These are phyloP conservation scores for Polypterus senegalus DNA, from an alignment of 2,113 vertebrate species.

Conservation along the genomic window DNA sequence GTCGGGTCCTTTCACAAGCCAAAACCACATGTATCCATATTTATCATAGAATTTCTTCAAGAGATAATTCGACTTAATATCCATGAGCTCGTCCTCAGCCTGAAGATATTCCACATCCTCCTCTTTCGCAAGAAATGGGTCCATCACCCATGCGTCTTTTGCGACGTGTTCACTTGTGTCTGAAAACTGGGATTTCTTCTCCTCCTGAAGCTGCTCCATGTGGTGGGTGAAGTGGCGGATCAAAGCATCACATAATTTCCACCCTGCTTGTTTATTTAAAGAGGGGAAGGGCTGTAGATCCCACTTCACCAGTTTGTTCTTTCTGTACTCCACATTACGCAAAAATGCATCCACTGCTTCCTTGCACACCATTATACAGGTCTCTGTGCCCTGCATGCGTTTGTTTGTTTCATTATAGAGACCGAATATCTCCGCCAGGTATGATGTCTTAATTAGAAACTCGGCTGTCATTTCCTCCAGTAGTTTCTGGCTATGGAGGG, in stretches of 20 bases:
- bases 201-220: conserved; percentile 4
- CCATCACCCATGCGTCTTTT: conserved; percentile 10
- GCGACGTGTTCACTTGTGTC: not conserved
- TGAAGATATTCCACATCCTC: conserved; percentile 11
- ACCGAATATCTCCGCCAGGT: conserved; percentile 5
- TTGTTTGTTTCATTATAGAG: conserved; percentile 7
- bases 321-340: conserved; percentile 2
- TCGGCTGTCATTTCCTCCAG: conserved; percentile 9
- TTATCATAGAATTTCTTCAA: no score
- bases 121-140: conserved; percentile 5
- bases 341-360: conserved; percentile 5
- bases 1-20: no score
- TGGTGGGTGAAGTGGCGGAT: conserved; percentile 2
- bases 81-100: no score
- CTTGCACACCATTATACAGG: not conserved
- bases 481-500: no score
- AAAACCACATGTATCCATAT: no score
- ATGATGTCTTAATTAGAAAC: conserved; percentile 14
- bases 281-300: conserved; percentile 5
- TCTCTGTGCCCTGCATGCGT: conserved; percentile 3
- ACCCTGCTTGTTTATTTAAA: not conserved
- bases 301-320: not conserved
- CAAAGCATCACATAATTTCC: conserved; percentile 1
- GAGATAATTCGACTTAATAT: no score
- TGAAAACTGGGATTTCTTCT: not conserved